Conservation (phyloP, 2,113 vertebrate species). For the Gobiocypris rarus region DNA sequence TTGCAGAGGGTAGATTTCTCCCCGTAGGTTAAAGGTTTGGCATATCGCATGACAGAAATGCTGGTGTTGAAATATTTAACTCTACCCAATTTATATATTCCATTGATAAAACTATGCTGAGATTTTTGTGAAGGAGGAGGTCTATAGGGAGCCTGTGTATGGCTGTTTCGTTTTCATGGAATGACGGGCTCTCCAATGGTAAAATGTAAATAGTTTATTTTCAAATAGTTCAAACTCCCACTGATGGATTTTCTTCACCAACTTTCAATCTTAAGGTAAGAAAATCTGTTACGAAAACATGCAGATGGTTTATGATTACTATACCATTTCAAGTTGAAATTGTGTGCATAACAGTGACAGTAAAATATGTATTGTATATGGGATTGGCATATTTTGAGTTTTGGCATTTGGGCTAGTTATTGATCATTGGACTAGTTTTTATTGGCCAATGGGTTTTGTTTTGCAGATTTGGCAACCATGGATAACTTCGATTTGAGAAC, state of each 20-base stretch:
- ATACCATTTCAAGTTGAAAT: neutral
- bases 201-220: neutral
- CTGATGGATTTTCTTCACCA: neutral
- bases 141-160: neutral
- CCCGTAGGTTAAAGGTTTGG: neutral
- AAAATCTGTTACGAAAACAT: neutral
- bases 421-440: neutral
- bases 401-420: neutral
- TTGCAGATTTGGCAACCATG: neutral
- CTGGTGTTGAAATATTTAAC: neutral
- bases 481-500: neutral
- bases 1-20: neutral
- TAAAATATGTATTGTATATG: neutral
- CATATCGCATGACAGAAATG: constrained; percentile 4
- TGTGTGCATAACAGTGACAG: neutral
- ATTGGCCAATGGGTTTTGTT: neutral
- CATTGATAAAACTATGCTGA: neutral
- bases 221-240: neutral
- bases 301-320: neutral
- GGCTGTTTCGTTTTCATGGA: neutral
- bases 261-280: neutral
- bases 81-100: neutral
- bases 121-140: neutral
- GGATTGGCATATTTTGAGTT: neutral
- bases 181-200: neutral